Evolutionary conservation across 1,140 invertebrate species (phyloP).

Genomic region (Drosophila ficusphila): DNA sequence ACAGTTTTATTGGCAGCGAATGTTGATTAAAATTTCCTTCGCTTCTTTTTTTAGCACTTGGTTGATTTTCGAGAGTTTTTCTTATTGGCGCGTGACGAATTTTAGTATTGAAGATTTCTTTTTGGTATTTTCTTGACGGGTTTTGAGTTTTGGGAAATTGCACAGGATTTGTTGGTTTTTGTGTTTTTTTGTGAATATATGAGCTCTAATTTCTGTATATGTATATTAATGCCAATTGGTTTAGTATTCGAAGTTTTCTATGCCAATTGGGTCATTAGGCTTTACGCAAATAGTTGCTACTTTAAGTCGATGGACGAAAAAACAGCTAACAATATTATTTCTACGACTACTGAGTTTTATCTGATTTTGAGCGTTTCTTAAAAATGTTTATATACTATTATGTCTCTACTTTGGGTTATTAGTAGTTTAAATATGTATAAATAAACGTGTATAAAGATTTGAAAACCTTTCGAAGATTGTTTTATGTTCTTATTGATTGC

Average conservation of each 20-base stretch:
- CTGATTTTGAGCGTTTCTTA: constrained; percentile 26
- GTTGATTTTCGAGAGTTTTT: constrained; percentile 11
- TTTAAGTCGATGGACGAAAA: constrained; percentile 23
- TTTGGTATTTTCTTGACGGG: constrained; percentile 72
- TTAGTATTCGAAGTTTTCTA: constrained; percentile 29
- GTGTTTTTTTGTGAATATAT: constrained; percentile 41
- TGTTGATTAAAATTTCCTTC: constrained; percentile 68
- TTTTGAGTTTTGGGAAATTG: constrained; percentile 43
- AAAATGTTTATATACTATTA: constrained; percentile 21
- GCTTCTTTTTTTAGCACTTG: constrained; percentile 27
- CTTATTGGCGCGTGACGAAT: constrained; percentile 27
- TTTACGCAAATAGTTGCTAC: constrained; percentile 76
- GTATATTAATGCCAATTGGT: constrained; percentile 61
- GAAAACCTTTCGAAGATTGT: constrained; percentile 77
- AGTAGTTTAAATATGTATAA: constrained; percentile 52
- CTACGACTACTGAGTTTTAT: background rate
- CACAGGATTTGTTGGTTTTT: constrained; percentile 40
- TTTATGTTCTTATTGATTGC: constrained; percentile 52
- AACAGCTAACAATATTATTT: constrained; percentile 8
- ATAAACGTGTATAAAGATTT: constrained; percentile 61
- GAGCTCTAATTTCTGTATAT: constrained; percentile 31
- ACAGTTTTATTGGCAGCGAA: constrained; percentile 82
- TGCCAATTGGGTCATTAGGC: constrained; percentile 70
- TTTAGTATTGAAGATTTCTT: constrained; percentile 31
- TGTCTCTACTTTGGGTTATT: constrained; percentile 64